Conservation (phyloP, 2,113 vertebrate genomes). For the Hylia prasina region DNA sequence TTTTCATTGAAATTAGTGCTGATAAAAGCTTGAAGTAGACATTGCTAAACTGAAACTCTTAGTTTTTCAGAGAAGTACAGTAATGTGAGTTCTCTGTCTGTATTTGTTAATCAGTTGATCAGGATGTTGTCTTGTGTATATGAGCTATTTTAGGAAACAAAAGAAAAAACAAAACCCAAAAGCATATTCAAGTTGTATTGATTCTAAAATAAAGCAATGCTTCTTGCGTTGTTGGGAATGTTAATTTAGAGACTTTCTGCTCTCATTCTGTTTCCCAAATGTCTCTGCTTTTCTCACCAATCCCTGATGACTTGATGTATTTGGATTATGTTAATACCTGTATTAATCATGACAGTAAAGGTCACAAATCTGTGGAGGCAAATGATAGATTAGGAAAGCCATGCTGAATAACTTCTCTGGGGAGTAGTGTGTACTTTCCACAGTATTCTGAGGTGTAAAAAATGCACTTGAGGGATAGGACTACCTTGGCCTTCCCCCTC, state of each 20-base stretch:
- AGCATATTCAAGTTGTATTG: not conserved
- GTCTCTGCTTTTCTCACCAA: not conserved
- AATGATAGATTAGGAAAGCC: not conserved
- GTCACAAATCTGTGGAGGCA: not conserved
- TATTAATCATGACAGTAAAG: not conserved
- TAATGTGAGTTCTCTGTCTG: not conserved
- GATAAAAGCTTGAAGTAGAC: conserved; percentile 65
- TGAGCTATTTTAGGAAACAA: conserved; percentile 12
- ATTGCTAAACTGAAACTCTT: conserved; percentile 37
- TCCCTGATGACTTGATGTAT: not conserved
- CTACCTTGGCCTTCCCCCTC: not conserved
- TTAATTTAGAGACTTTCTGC: not conserved
- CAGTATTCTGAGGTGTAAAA: not conserved
- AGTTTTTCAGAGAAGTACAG: not conserved
- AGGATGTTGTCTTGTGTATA: not conserved
- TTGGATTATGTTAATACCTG: not conserved
- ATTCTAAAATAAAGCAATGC: not conserved
- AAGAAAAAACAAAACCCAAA: not conserved
- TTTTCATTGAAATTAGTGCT: conserved; percentile 65
- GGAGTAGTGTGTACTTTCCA: not conserved
- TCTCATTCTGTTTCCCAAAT: not conserved
- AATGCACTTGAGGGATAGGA: not conserved
- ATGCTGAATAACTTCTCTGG: not conserved
- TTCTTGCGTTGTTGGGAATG: not conserved
- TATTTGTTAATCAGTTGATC: conserved; percentile 46